Base-by-base conservation (phyloP, 2,797 vertebrate species). In the Sternotherus odoratus region DNA sequence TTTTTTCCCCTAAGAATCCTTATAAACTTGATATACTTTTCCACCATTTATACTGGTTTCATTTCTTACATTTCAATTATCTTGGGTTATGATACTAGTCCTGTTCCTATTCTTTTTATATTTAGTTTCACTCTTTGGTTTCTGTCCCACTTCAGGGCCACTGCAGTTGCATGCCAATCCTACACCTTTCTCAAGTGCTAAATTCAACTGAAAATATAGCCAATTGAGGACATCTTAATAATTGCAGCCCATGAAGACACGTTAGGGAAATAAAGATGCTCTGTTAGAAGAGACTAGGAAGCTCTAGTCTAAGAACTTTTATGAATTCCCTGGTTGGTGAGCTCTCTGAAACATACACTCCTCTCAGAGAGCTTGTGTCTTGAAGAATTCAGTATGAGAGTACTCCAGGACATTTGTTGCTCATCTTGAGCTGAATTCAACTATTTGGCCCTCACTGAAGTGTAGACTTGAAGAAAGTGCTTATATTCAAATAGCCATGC, bases 61-160 rank as follows among this genome's bases (percentile, higher is more conserved):
- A 1, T 39, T 69, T 69, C 24, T 36, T 69, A 10, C 26, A 33
- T 33, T 79, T 36, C 11, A 26, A 0, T 50, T 86, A 87, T 48
- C 39, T 75, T 57, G 5, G 46, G 49, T 92, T 57, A 82, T 50
- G 24, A 4, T 21, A 13, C 5, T 50, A 66, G 57, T 92, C 74
- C 15, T 83, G 21, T 69, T 39, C 21, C 8, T 69, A 21, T 39
- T 12, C 10, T 84, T 84, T 96, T 87, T 8, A 50, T 46, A 66
- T 48, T 85, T 79, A 92, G 3, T 83, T 89, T 91, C 46, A 50
- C 12, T 78, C 43, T 12, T 77, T 91, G 63, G 28, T 48, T 85
- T 28, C 36, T 79, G 77, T 83, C 33, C 15, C 12, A 43, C 21
- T 72, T 39, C n/a, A 63, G 33, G 50, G 39, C 50, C 81, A 8